Evolutionary conservation across 2,113 vertebrate genomes (phyloP), one percentile per base, ranked within the genome.

Genomic region (Mormyrus lacerda): DNA sequence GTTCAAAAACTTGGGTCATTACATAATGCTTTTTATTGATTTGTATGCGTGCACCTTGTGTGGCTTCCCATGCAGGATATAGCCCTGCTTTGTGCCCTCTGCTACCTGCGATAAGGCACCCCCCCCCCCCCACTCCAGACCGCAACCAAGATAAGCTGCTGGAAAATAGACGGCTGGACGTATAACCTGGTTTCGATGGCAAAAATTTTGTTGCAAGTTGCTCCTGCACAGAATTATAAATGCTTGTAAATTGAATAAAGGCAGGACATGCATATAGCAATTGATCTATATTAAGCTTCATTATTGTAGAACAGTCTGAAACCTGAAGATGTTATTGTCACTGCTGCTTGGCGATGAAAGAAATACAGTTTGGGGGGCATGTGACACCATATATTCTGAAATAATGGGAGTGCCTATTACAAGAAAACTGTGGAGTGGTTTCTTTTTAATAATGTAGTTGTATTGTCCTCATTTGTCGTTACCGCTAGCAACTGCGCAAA

Each of bases 401-500:
- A 88, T 76, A 76, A 76, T 76, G 69, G 76, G 42, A 44, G 44
- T 47, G 42, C 82, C 39, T 84, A 10, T 47, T 84, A 45, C 42
- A 24, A 84, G 44, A 55, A 55, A 87, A 44, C 17, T n/a, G 24
- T 42, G 9, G 27, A 58, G 50, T 45, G 55, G 24, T 90, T 91
- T 55, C 39, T 90, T 89, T 90, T 89, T 89, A 91, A 73, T 91
- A 91, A 90, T 48, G 19, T 31, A 86, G 84, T 89, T 89, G 27
- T 79, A 65, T 89, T 79, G 79, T 88, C 51, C 90, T 21, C 73
- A 24, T 90, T 58, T 89, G 58, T 82, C 88, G 91, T 91, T 90
- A 35, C 90, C 69, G 11, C 13, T 91, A 91, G 91, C 91, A 93
- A 92, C 92, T 88, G 90, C 58, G 55, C 89, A 91, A 91, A 92